These are phyloP conservation scores for Eristalis arbustorum DNA, from an alignment of 2,888 invertebrate species.

Conservation along the genomic window DNA sequence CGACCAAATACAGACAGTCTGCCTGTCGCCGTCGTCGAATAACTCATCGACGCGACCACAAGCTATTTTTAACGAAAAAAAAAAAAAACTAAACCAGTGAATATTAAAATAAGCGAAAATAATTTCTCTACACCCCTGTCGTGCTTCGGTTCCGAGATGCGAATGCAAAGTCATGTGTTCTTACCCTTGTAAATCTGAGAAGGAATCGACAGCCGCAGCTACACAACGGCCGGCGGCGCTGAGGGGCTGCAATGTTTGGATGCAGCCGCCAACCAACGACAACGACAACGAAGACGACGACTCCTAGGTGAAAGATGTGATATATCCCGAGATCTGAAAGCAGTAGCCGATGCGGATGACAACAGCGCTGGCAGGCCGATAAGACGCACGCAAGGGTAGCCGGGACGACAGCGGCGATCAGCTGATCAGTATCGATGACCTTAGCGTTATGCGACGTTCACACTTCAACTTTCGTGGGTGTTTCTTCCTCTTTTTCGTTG, in stretches of 20 bases:
- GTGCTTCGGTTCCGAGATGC: neutral
- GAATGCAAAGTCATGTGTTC: slow-evolving; percentile 28
- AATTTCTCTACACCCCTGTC: slow-evolving; percentile 6
- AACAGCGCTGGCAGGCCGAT: slow-evolving; percentile 18
- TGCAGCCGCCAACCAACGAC: neutral
- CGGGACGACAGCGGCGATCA: slow-evolving; percentile 71
- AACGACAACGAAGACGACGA: neutral
- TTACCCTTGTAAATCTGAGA: slow-evolving; percentile 49
- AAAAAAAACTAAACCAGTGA: neutral
- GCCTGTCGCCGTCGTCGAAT: slow-evolving; percentile 48
- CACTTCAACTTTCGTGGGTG: slow-evolving; percentile 12
- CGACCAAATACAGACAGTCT: slow-evolving; percentile 52
- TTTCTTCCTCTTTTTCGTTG: neutral
- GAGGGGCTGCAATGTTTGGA: neutral
- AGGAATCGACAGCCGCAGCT: neutral
- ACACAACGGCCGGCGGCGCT: neutral
- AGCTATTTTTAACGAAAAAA: slow-evolving; percentile 51
- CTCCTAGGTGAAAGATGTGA: neutral
- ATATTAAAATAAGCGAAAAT: neutral
- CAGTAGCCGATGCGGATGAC: slow-evolving; percentile 5
- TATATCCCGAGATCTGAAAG: slow-evolving; percentile 52
- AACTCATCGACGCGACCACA: neutral
- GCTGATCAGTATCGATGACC: slow-evolving; percentile 9
- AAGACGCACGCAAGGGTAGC: neutral
- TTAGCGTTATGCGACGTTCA: slow-evolving; percentile 18